phyloP scores from a whole-genome alignment of 2,797 vertebrate species.

The Tadarida brasiliensis region DNA sequence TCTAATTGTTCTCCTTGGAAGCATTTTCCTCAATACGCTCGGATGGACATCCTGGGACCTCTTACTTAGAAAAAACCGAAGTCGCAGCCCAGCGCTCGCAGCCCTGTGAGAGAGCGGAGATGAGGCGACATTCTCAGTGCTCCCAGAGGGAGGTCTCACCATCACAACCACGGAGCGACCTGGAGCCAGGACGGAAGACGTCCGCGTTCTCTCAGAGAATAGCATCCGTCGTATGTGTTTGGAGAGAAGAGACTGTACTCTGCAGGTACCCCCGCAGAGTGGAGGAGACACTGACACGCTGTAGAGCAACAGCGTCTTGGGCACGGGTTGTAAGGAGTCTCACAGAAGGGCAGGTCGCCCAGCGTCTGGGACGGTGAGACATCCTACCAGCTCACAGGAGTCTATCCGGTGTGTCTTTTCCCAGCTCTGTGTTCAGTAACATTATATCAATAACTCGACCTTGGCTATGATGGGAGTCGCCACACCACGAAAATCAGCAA shows the following conservation, averaged over 20 bases:
- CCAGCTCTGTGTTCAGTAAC: not conserved
- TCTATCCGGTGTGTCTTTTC: not conserved
- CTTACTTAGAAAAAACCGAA: not conserved
- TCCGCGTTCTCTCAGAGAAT: too few species aligned
- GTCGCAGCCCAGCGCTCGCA: not conserved
- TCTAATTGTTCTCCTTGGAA: not conserved
- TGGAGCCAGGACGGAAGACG: too few species aligned
- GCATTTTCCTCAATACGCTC: not conserved
- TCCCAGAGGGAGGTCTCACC: not conserved
- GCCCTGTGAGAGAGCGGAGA: not conserved
- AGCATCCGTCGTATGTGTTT: not conserved
- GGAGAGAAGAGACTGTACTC: not conserved
- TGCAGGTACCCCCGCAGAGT: too few species aligned
- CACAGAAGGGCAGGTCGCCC: not conserved
- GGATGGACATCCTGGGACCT: slow-evolving; percentile 14
- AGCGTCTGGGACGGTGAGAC: too few species aligned
- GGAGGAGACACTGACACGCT: too few species aligned
- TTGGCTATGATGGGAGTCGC: not conserved
- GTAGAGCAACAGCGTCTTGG: not conserved
- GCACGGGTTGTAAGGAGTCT: not conserved
- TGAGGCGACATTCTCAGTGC: too few species aligned
- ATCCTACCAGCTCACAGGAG: not conserved
- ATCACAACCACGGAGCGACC: not conserved
- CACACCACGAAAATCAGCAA: not conserved
- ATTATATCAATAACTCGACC: not conserved